Conservation (phyloP, 2,797 vertebrate genomes). For the Rhynchonycteris naso region DNA sequence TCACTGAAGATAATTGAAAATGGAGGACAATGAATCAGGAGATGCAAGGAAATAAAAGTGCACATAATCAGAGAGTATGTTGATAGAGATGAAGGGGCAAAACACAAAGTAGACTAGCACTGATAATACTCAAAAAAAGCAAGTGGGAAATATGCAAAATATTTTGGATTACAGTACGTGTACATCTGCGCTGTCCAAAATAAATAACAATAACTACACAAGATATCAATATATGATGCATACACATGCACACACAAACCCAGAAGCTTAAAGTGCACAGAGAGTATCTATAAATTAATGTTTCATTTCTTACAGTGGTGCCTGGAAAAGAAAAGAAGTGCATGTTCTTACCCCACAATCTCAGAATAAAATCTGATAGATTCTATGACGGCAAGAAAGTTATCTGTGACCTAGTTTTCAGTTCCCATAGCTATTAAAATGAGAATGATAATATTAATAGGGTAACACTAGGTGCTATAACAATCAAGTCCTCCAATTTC, state of each 20-base stretch:
- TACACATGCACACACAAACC: background rate
- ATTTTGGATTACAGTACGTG: background rate
- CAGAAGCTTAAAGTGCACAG: background rate
- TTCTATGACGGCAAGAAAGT: background rate
- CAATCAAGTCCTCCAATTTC: background rate
- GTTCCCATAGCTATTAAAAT: slow-evolving; percentile 9
- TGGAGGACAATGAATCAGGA: background rate
- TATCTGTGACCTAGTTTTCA: background rate
- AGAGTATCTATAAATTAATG: background rate
- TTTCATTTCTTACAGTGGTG: background rate
- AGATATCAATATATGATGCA: background rate
- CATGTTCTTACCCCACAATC: background rate
- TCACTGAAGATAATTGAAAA: slow-evolving; percentile 62
- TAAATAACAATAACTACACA: slow-evolving; percentile 6
- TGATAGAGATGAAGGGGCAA: background rate
- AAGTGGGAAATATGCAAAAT: background rate
- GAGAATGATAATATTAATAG: background rate
- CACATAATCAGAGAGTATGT: background rate
- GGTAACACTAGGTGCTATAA: background rate
- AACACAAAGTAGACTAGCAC: background rate
- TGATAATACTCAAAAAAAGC: slow-evolving; percentile 17
- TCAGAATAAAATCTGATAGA: background rate
- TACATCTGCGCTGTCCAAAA: background rate
- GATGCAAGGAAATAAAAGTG: background rate
- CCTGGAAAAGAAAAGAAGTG: background rate